A percentile compares a stretch with the other conserved stretches of the same genome.
Conservation (phyloP, 2,113 vertebrate genomes). For the Empidonax alnorum region DNA sequence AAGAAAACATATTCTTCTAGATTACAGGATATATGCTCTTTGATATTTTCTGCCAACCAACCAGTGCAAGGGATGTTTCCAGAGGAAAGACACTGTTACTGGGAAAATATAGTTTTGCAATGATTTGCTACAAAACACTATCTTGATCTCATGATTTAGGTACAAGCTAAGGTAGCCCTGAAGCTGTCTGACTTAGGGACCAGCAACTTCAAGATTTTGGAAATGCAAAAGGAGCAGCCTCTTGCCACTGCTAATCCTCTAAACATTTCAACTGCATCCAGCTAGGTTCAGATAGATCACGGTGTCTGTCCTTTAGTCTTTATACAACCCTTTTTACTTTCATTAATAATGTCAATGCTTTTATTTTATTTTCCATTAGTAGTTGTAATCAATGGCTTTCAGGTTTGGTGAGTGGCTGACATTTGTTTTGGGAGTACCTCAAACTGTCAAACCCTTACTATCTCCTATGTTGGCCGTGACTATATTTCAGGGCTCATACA, state of each 20-base stretch:
- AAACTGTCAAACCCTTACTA: background rate
- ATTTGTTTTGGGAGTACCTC: slow-evolving; percentile 26
- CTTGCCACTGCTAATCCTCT: background rate
- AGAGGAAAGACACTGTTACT: background rate
- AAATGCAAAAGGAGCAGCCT: background rate
- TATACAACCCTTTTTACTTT: background rate
- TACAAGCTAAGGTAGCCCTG: background rate
- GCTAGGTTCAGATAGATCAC: background rate
- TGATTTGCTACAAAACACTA: background rate
- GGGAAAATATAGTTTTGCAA: background rate
- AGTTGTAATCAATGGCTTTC: slow-evolving; percentile 1
- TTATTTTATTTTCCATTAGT: slow-evolving; percentile 17
- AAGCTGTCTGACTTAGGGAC: background rate
- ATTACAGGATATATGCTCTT: background rate
- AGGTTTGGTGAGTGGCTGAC: background rate
- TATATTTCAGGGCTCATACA: background rate
- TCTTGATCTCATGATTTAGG: background rate
- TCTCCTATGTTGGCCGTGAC: background rate
- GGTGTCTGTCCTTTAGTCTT: background rate
- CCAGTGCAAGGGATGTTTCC: background rate
- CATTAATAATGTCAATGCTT: background rate
- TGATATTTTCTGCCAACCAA: background rate
- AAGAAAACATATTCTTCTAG: background rate
- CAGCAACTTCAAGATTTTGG: background rate
- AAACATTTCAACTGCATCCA: background rate